A percentile compares a stretch with the other conserved stretches of the same genome.
These are phyloP conservation scores for Clupea harengus DNA, from an alignment of 2,113 vertebrate genomes.

Conservation along the genomic window DNA sequence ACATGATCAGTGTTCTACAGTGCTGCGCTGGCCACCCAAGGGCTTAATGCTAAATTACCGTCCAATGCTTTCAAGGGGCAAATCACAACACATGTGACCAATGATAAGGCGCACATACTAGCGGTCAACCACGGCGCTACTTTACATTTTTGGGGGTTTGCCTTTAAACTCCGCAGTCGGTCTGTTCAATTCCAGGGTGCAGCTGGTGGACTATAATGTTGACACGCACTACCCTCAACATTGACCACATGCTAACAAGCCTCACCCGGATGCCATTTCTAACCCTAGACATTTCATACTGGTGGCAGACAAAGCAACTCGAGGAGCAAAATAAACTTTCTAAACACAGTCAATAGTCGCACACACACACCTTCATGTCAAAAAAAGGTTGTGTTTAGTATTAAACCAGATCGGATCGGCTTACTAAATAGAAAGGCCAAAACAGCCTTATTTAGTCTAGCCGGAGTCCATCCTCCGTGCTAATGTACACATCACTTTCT, in stretches of 20 bases:
- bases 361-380: not conserved
- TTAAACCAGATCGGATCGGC: slow-evolving; percentile 20
- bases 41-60: not conserved
- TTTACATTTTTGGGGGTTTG: not conserved
- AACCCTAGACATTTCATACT: not conserved
- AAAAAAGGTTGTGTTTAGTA: not conserved
- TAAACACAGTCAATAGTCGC: not conserved
- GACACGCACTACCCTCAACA: not conserved
- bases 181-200: not conserved
- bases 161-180: not conserved
- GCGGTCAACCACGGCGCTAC: not conserved
- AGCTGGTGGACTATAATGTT: not conserved
- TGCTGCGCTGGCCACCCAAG: not conserved
- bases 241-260: not conserved
- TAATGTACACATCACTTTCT: slow-evolving; percentile 53
- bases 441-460: slow-evolving; percentile 58
- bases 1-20: not conserved
- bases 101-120: not conserved
- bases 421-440: slow-evolving; percentile 40
- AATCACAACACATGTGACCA: not conserved
- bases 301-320: not conserved
- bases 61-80: not conserved
- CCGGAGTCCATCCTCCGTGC: slow-evolving; percentile 34
- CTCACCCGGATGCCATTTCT: not conserved
- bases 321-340: not conserved